Base-by-base conservation (phyloP, 1,140 invertebrate species). In the Coelopa frigida region DNA sequence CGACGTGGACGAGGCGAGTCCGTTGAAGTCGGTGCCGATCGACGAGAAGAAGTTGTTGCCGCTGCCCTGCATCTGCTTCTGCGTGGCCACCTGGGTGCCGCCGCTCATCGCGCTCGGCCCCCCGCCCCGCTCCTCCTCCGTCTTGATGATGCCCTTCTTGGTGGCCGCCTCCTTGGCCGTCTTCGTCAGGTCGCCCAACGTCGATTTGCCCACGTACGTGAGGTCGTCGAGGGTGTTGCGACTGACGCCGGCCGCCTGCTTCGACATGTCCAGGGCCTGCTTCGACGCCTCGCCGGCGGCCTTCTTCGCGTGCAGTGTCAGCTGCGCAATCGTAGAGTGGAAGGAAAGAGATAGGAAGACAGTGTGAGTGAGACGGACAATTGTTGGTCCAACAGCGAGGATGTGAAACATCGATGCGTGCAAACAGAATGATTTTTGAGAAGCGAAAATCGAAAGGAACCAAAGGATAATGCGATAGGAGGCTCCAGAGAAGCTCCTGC, bases 191-290 rank as follows among this genome's bases (percentile, higher is more conserved):
- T 92, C 89, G 8, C 85, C 88, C 27, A 91, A 72, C 3, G 87
- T 90, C 21, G 83, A 88, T 63, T 88, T 89, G 2, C 88, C 81
- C 4, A 90, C 87, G 60, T 89, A 89, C 0, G 87, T 88, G 10
- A 91, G 72, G 70, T 91, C 89, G 55, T 92, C 89, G 1, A 91
- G 72, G 0, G 88, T 90, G 55, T 88, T 89, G 65, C 89, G 90
- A 58, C 87, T 90, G 0, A 87, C 87, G 12, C 83, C 87, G 2
- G 87, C 86, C 14, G 84, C 89, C 35, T 80, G 88, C 68, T 89
- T 91, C 49, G 88, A 89, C 0, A 87, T 88, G 71, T 91, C 88
- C 15, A 90, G 58, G 0, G 89, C 89, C 44, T 80, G 82, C 61
- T 91, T 90, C 0, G 86, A 85, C 4, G 89, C 89, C 69, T 89